phyloP scores from a whole-genome alignment of 2,797 vertebrate genomes.

The Cynodonichthys magdalenae region DNA sequence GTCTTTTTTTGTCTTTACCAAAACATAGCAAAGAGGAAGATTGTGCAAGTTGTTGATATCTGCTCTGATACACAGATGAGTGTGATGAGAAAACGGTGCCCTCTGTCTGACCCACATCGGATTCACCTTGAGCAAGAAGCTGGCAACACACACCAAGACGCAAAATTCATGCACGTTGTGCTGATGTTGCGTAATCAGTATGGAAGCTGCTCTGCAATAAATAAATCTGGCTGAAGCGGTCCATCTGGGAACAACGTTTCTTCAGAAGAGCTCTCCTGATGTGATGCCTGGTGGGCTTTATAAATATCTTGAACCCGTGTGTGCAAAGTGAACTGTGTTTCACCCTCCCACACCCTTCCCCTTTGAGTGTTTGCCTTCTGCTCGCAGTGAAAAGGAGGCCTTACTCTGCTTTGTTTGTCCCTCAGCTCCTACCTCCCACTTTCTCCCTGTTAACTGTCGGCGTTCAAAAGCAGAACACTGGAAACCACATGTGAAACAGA shows the following conservation, averaged over 20 bases:
- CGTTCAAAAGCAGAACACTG: conserved; percentile 75
- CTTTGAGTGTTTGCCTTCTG: conserved; percentile 78
- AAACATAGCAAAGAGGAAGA: conserved; percentile 40
- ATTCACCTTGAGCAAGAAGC: conserved; percentile 77
- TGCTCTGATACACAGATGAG: conserved; percentile 53
- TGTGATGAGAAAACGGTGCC: conserved; percentile 56
- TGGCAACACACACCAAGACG: conserved; percentile 49
- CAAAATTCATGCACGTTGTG: conserved; percentile 61
- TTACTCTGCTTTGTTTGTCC: conserved; percentile 81
- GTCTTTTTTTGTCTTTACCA: conserved; percentile 53
- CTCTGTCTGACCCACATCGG: conserved; percentile 73
- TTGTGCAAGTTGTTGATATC: conserved; percentile 61
- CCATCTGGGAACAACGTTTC: conserved; percentile 78
- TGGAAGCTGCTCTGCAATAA: conserved; percentile 71
- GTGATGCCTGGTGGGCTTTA: conserved; percentile 79
- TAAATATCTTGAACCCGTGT: conserved; percentile 76
- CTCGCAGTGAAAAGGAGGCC: conserved; percentile 77
- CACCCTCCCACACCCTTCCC: conserved; percentile 79
- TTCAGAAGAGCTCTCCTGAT: conserved; percentile 72
- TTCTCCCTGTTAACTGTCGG: conserved; percentile 76
- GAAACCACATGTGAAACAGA: conserved; percentile 79
- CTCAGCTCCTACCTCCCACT: conserved; percentile 74
- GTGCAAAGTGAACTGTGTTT: conserved; percentile 78
- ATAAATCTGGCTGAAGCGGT: conserved; percentile 73
- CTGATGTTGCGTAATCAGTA: conserved; percentile 71